phyloP scores from a whole-genome alignment of 2,888 invertebrate genomes.

The Balanococcus diminutus region DNA sequence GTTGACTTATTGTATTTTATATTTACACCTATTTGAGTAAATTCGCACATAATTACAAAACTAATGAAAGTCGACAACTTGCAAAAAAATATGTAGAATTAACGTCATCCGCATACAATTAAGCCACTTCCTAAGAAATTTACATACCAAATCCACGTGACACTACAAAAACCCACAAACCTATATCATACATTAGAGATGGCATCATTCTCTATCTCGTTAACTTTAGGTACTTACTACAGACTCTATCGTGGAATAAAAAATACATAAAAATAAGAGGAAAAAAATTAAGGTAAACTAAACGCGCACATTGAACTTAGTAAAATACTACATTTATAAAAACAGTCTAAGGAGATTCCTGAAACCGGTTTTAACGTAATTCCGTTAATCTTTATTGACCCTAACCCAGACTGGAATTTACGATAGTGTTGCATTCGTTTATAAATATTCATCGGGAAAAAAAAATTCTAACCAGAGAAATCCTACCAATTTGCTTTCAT shows the following conservation, averaged over 20 bases:
- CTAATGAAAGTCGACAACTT: not conserved
- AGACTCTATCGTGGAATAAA: not conserved
- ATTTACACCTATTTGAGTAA: too few species aligned
- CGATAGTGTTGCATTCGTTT: conserved; percentile 1
- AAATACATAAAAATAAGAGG: not conserved
- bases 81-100: not conserved
- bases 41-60: not conserved
- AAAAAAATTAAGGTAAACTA: not conserved
- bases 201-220: not conserved
- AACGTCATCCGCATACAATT: not conserved
- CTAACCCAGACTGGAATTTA: conserved; percentile 42
- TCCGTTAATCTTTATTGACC: conserved; percentile 41
- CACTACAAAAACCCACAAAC: conserved; percentile 18
- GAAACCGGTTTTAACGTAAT: conserved; percentile 13
- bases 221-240: not conserved
- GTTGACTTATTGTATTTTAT: not conserved
- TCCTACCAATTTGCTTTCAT: not conserved
- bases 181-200: not conserved
- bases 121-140: not conserved
- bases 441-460: not conserved
- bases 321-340: not conserved
- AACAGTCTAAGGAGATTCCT: conserved; percentile 34
- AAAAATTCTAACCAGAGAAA: not conserved
- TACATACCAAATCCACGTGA: conserved; percentile 13
- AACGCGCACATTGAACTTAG: not conserved